Percentiles rank a stretch among this genome's conserved stretches.
phyloP scores from a whole-genome alignment of 1,140 invertebrate species.

The Plodia interpunctella region DNA sequence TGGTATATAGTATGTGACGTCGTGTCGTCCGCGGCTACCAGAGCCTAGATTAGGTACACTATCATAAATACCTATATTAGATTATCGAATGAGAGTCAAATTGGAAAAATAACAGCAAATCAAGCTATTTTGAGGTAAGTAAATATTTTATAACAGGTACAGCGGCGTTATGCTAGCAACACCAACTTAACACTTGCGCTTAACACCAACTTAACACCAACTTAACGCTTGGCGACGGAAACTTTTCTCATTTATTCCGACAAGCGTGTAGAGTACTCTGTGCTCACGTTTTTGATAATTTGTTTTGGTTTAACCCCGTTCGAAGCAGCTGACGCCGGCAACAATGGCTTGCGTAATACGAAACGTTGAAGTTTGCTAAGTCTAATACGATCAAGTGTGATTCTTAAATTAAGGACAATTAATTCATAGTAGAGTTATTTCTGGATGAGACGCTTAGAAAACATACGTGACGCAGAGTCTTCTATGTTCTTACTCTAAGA shows the following conservation, averaged over 20 bases:
- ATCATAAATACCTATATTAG: no score
- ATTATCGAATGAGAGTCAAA: no score
- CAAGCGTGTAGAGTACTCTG: constrained; percentile 18
- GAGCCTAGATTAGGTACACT: no score
- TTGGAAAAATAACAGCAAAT: no score
- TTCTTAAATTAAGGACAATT: not conserved
- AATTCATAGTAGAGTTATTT: not conserved
- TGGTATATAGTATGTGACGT: no score
- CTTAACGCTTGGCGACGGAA: constrained; percentile 18
- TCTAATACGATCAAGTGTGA: not conserved
- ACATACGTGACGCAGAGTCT: no score
- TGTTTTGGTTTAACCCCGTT: constrained; percentile 9
- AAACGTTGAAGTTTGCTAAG: not conserved
- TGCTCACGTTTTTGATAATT: constrained; percentile 21
- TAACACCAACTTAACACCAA: no score
- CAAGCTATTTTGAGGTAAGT: no score
- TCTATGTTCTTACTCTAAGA: no score
- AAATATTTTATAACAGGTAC: not conserved
- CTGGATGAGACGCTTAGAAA: no score
- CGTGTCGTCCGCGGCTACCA: no score
- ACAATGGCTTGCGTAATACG: not conserved
- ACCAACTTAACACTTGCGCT: not conserved
- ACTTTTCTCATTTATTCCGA: constrained; percentile 37
- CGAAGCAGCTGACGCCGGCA: not conserved
- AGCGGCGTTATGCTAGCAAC: not conserved